Conservation (phyloP, 2,888 invertebrate species). For the Oeneis ivallda region DNA sequence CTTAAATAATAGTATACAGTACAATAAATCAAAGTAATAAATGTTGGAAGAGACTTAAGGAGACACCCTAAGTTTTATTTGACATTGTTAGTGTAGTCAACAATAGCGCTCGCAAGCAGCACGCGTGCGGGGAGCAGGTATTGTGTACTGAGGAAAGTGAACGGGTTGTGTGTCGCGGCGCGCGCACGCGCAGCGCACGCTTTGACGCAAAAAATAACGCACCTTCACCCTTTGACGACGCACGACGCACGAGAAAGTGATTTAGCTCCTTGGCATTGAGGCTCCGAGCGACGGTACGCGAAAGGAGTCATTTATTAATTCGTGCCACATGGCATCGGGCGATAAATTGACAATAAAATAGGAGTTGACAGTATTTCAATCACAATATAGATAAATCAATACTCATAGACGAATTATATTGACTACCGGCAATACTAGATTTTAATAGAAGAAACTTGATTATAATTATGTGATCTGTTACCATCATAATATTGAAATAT, state of each 20-base stretch:
- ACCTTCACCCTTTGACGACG: constrained; percentile 33
- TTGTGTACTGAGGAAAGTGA: constrained; percentile 25
- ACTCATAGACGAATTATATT: no score
- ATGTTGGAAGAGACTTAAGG: neutral
- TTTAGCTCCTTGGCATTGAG: constrained; percentile 2
- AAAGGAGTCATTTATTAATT: no score
- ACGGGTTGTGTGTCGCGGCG: constrained; percentile 29
- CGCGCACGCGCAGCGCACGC: constrained; percentile 24
- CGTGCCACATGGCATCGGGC: neutral
- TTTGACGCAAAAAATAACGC: constrained; percentile 23
- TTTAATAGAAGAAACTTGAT: neutral
- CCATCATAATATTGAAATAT: no score
- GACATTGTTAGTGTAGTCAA: neutral
- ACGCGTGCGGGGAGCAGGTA: neutral
- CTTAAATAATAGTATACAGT: neutral
- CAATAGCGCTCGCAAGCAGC: neutral
- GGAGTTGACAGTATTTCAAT: neutral
- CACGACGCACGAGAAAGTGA: constrained; percentile 25
- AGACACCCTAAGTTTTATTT: neutral
- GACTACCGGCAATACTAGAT: neutral
- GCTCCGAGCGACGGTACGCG: neutral
- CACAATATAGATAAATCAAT: no score
- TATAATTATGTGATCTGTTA: no score
- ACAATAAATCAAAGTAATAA: neutral
- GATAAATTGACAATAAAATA: no score